Evolutionary conservation across 2,888 invertebrate species (phyloP).

Genomic region (Mallateleia sp.): DNA sequence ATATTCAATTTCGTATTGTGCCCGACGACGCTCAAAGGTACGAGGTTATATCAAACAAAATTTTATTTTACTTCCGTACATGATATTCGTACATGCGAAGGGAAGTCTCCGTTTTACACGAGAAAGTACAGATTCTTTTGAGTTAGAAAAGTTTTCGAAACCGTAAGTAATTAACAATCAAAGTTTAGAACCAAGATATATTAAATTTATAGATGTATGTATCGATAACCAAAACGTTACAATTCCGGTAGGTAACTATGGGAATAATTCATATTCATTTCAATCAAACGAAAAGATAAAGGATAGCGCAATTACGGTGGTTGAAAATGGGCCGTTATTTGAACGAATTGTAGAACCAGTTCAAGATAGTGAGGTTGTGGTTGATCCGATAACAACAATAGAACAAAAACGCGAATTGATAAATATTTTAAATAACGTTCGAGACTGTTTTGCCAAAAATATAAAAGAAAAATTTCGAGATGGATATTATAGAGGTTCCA

Average conservation of each 20-base stretch:
- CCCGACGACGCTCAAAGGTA: not conserved
- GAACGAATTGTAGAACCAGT: not conserved
- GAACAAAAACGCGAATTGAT: not conserved
- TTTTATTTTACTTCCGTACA: not conserved
- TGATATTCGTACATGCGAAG: not conserved
- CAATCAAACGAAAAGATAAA: too few species aligned
- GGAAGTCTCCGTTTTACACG: not conserved
- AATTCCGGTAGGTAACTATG: too few species aligned
- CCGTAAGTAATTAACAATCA: too few species aligned
- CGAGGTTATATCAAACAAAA: conserved; percentile 1
- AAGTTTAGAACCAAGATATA: too few species aligned
- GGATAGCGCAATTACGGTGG: too few species aligned
- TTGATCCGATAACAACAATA: too few species aligned
- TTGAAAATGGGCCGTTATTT: not conserved
- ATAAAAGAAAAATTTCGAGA: not conserved
- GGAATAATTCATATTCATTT: too few species aligned
- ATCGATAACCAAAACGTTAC: too few species aligned
- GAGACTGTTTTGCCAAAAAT: conserved; percentile 9
- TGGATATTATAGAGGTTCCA: not conserved
- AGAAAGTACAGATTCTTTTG: too few species aligned
- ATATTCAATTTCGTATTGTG: not conserved
- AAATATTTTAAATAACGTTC: not conserved
- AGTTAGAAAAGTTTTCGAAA: too few species aligned
- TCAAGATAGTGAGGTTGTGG: not conserved
- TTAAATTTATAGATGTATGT: too few species aligned